These are phyloP conservation scores for Gastracanthus pulcherrimus DNA, from an alignment of 2,888 invertebrate species.

Conservation along the genomic window DNA sequence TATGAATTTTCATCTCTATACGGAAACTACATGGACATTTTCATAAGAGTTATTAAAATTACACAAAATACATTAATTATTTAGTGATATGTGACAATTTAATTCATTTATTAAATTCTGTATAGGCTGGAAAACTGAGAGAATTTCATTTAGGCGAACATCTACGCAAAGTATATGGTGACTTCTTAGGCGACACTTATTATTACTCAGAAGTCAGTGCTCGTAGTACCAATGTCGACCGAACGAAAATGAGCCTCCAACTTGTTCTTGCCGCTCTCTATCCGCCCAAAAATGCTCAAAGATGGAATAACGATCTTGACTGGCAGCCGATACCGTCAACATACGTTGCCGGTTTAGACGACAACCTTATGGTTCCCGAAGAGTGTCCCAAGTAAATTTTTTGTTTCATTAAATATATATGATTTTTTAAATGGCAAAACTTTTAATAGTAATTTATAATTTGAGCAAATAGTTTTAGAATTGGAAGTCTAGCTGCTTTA, in stretches of 20 bases:
- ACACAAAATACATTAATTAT: no score
- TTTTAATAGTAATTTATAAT: no score
- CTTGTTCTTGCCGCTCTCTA: slow-evolving; percentile 84
- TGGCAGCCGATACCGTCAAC: slow-evolving; percentile 83
- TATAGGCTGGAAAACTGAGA: slow-evolving; percentile 79
- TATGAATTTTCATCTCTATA: no score
- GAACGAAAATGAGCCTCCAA: slow-evolving; percentile 87
- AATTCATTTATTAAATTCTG: neutral
- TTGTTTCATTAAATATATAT: no score
- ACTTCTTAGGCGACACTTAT: slow-evolving; percentile 78
- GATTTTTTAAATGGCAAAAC: neutral
- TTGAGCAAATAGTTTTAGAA: no score
- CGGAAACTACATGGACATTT: no score
- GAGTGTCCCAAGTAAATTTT: slow-evolving; percentile 58
- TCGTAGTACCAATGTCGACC: slow-evolving; percentile 83
- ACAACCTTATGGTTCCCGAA: slow-evolving; percentile 61
- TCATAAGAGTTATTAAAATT: no score
- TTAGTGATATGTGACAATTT: no score
- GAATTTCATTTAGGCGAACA: slow-evolving; percentile 78
- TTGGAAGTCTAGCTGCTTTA: no score
- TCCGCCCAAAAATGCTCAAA: slow-evolving; percentile 80
- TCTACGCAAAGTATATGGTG: slow-evolving; percentile 77
- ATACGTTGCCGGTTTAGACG: neutral
- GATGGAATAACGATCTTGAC: slow-evolving; percentile 79
- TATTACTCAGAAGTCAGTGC: slow-evolving; percentile 66